A percentile compares a stretch with the other conserved stretches of the same genome.
phyloP scores from a whole-genome alignment of 2,113 vertebrate genomes.

The Tenrec ecaudatus region DNA sequence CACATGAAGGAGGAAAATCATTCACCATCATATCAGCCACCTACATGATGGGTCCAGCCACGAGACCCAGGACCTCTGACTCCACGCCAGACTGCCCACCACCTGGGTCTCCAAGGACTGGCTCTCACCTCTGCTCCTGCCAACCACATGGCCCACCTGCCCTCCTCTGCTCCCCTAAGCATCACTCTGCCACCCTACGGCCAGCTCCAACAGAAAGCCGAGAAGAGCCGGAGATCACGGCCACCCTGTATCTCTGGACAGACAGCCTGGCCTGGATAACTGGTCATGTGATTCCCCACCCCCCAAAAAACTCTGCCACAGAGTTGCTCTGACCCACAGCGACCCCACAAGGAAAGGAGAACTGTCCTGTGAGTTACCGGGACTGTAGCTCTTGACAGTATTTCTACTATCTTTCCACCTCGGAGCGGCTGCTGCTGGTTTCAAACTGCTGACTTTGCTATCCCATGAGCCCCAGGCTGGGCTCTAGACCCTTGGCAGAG shows the following conservation, averaged over 20 bases:
- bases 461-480: neutral
- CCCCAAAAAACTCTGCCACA: no score
- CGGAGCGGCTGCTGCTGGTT: no score
- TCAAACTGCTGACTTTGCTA: no score
- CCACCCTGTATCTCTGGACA: neutral
- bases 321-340: no score
- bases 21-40: neutral
- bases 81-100: rapidly evolving
- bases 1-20: neutral
- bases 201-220: neutral
- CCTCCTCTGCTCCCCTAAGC: neutral
- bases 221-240: neutral
- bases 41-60: rapidly evolving
- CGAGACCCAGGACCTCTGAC: rapidly evolving
- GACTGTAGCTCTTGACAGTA: no score
- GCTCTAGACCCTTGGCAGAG: neutral
- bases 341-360: no score
- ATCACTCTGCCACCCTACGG: rapidly evolving
- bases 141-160: neutral
- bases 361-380: no score
- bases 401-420: no score
- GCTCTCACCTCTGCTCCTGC: no score
- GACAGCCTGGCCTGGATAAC: neutral
- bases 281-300: neutral
- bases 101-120: rapidly evolving